Percentiles rank a stretch among this genome's conserved stretches.
These are phyloP conservation scores for Sinelater perroti DNA, from an alignment of 2,888 invertebrate genomes.

Conservation along the genomic window DNA sequence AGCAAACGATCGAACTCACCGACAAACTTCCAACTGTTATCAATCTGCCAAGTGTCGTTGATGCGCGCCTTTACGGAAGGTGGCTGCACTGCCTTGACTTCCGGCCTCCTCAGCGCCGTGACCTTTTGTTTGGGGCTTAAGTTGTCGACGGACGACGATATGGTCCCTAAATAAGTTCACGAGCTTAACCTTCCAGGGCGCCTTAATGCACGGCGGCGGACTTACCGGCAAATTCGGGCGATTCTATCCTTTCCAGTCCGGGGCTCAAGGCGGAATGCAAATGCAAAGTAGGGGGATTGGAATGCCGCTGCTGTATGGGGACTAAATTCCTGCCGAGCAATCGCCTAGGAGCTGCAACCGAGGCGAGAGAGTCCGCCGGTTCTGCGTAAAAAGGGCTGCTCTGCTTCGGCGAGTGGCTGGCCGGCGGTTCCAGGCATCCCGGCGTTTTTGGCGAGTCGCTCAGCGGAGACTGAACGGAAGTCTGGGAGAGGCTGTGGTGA, in stretches of 20 bases:
- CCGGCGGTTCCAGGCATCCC: slow-evolving; percentile 26
- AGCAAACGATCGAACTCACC: slow-evolving; percentile 65
- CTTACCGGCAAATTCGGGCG: slow-evolving; percentile 54
- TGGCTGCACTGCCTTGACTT: slow-evolving; percentile 76
- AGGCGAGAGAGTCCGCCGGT: slow-evolving; percentile 84
- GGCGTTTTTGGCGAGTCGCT: slow-evolving; percentile 35
- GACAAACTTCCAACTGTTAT: slow-evolving; percentile 92
- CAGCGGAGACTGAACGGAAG: slow-evolving; percentile 56
- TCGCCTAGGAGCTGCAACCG: slow-evolving; percentile 59
- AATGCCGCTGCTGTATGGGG: slow-evolving; percentile 60
- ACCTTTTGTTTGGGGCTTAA: slow-evolving; percentile 62
- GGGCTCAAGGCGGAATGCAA: slow-evolving; percentile 52
- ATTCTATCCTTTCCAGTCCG: slow-evolving; percentile 60
- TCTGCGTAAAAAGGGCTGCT: slow-evolving; percentile 90
- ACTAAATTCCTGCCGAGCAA: slow-evolving; percentile 49
- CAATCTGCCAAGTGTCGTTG: slow-evolving; percentile 80
- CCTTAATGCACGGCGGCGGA: slow-evolving; percentile 18
- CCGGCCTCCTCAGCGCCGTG: slow-evolving; percentile 61
- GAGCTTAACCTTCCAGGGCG: slow-evolving; percentile 10
- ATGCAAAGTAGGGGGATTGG: slow-evolving; percentile 61
- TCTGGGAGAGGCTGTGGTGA: slow-evolving; percentile 45
- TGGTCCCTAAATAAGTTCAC: slow-evolving; percentile 49
- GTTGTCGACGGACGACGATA: slow-evolving; percentile 77
- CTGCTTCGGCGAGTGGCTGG: slow-evolving; percentile 65
- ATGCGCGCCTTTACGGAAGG: slow-evolving; percentile 67